A percentile compares a stretch with the other conserved stretches of the same genome.
These are phyloP conservation scores for Archocentrus centrarchus DNA, from an alignment of 2,113 vertebrate species.

Conservation along the genomic window DNA sequence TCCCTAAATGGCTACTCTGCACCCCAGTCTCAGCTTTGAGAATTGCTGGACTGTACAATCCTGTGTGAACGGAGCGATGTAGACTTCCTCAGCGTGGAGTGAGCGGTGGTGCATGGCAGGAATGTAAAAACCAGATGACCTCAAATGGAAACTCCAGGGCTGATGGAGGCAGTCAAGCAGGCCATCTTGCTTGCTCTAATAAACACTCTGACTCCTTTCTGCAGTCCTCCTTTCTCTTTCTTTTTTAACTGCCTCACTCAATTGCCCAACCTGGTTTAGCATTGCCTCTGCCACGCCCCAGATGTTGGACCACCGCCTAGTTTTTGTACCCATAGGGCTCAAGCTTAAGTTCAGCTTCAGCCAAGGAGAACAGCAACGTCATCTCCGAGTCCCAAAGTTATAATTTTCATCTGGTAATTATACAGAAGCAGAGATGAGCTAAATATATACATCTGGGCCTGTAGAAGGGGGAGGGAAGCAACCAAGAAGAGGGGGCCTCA, in stretches of 20 bases:
- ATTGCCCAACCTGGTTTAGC: constrained; percentile 44
- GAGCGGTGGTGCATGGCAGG: constrained; percentile 66
- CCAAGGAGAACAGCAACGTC: constrained; percentile 70
- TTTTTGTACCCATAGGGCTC: constrained; percentile 1
- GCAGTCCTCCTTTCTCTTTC: constrained; percentile 8
- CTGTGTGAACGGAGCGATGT: constrained; percentile 18
- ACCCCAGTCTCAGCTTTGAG: constrained; percentile 35
- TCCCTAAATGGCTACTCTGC: constrained; percentile 38
- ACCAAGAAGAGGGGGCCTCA: constrained; percentile 13
- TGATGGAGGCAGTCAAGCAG: constrained; percentile 45
- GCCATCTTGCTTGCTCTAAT: constrained; percentile 67
- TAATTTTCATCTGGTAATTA: constrained; percentile 82
- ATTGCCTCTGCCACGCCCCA: constrained; percentile 58
- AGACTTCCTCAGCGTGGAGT: constrained; percentile 60
- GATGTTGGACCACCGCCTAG: constrained; percentile 42
- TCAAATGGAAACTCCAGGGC: constrained; percentile 79
- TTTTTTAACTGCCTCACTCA: constrained; percentile 7
- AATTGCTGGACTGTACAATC: constrained; percentile 14
- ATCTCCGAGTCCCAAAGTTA: constrained; percentile 61
- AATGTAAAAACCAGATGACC: constrained; percentile 81
- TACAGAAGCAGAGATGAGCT: constrained; percentile 68
- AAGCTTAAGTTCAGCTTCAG: constrained; percentile 36
- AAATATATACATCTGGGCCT: constrained; percentile 71
- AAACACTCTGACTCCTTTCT: constrained; percentile 48
- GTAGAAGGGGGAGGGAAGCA: constrained; percentile 11